Percentiles rank a stretch among this genome's conserved stretches.
These are phyloP conservation scores for Bombyx mori DNA, from an alignment of 1,140 invertebrate genomes.

Conservation along the genomic window DNA sequence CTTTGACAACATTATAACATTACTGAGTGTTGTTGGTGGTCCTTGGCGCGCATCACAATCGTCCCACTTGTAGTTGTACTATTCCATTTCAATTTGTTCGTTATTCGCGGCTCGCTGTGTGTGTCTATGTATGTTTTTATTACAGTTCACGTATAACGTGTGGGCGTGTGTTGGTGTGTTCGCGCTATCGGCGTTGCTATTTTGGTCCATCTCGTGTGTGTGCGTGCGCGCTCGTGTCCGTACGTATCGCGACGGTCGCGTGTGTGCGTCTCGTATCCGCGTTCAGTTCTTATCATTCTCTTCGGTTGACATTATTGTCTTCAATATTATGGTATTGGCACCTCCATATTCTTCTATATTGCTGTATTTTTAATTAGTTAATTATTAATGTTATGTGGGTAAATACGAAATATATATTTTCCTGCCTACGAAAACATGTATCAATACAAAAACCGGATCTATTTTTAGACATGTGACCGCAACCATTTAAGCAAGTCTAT, in stretches of 20 bases:
- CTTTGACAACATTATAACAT: too few species aligned
- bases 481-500: too few species aligned
- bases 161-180: slow-evolving; percentile 66
- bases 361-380: too few species aligned
- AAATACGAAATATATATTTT: too few species aligned
- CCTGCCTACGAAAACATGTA: too few species aligned
- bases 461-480: too few species aligned
- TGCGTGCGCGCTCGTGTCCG: slow-evolving; percentile 24
- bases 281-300: slow-evolving; percentile 59
- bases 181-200: slow-evolving; percentile 63
- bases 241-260: slow-evolving; percentile 14
- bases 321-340: too few species aligned
- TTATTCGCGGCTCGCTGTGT: slow-evolving; percentile 52
- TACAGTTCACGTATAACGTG: slow-evolving; percentile 59
- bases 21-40: background rate
- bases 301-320: slow-evolving; percentile 8
- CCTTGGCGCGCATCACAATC: slow-evolving; percentile 11
- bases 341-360: too few species aligned
- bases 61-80: slow-evolving; percentile 13
- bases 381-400: too few species aligned
- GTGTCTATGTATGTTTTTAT: slow-evolving; percentile 63
- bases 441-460: too few species aligned
- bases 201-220: slow-evolving; percentile 38
- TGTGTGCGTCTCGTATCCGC: slow-evolving; percentile 51
- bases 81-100: slow-evolving; percentile 52